Conservation (phyloP, 2,113 vertebrate genomes). For the Meriones unguiculatus region DNA sequence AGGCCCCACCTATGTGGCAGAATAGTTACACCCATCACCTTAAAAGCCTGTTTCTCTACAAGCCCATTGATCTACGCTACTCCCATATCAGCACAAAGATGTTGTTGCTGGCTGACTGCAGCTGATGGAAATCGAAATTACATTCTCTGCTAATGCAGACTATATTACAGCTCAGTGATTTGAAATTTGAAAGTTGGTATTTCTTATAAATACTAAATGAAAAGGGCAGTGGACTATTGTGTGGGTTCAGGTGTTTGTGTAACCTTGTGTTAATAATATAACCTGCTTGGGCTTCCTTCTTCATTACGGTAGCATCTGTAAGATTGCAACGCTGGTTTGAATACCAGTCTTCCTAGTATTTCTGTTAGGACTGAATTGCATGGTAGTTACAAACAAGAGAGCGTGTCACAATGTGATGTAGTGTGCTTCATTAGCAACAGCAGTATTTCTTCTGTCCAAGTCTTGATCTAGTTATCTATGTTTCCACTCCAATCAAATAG, state of each 20-base stretch:
- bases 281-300: neutral
- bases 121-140: slow-evolving; percentile 67
- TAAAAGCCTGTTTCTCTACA: neutral
- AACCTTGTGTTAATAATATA: neutral
- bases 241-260: neutral
- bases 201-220: slow-evolving; percentile 45
- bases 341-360: neutral
- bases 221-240: neutral
- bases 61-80: neutral
- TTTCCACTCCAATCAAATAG: neutral
- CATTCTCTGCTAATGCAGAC: neutral
- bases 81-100: slow-evolving; percentile 39
- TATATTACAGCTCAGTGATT: slow-evolving; percentile 53
- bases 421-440: neutral
- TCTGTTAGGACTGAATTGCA: neutral
- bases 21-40: neutral
- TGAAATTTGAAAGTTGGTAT: slow-evolving; percentile 46
- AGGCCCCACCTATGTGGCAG: neutral
- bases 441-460: neutral
- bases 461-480: neutral
- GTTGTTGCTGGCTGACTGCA: neutral
- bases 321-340: neutral
- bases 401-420: neutral
- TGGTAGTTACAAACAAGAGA: neutral
- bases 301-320: neutral